Conservation (phyloP, 2,888 invertebrate genomes). For the Cancer borealis region DNA sequence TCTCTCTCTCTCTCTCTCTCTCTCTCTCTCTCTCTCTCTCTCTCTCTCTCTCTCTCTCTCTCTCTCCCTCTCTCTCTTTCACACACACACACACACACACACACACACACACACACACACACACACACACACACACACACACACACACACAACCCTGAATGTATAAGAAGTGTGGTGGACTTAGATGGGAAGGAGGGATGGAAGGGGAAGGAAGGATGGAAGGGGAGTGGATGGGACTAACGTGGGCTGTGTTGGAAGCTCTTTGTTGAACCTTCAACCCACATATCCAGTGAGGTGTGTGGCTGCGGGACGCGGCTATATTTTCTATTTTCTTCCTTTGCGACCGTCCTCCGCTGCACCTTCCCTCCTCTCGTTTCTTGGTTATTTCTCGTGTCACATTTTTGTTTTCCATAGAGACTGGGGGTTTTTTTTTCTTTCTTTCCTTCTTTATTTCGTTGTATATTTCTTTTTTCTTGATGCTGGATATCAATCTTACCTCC, state of each 20-base stretch:
- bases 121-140: slow-evolving; percentile 50
- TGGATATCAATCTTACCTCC: not conserved
- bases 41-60: not conserved
- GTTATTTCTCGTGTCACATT: not conserved
- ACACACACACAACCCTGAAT: slow-evolving; percentile 36
- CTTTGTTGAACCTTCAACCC: not conserved
- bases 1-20: too few relatives aligned
- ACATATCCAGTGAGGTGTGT: slow-evolving; percentile 11
- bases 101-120: slow-evolving; percentile 39
- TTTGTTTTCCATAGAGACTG: not conserved
- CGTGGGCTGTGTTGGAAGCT: not conserved
- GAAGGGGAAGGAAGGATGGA: not conserved
- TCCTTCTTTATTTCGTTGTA: not conserved
- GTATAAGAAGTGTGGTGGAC: slow-evolving; percentile 3
- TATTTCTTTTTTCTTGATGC: not conserved
- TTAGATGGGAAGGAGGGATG: not conserved
- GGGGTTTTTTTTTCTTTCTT: not conserved
- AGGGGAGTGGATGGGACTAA: not conserved
- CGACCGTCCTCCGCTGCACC: not conserved
- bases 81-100: not conserved
- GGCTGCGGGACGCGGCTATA: slow-evolving; percentile 10
- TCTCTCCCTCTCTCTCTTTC: not conserved
- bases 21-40: too few relatives aligned
- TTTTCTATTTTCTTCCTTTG: not conserved
- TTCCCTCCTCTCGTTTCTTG: not conserved